Conservation (phyloP, 1,140 invertebrate genomes). For the Contarinia nasturtii region DNA sequence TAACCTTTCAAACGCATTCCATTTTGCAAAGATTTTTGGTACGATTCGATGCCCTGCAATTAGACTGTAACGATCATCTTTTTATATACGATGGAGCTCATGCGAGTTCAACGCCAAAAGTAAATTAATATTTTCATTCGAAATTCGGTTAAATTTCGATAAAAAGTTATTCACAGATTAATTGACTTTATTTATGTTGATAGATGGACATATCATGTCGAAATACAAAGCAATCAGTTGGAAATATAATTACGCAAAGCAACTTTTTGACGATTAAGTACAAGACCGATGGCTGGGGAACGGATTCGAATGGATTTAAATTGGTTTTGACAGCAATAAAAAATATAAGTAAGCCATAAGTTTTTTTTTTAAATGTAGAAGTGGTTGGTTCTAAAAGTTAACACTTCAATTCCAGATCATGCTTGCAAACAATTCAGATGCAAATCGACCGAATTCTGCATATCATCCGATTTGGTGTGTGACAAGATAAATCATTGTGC, state of each 20-base stretch:
- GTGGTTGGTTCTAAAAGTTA: background rate
- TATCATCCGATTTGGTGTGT: conserved; percentile 69
- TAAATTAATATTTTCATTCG: too few relatives aligned
- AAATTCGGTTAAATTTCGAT: too few relatives aligned
- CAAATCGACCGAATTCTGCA: conserved; percentile 69
- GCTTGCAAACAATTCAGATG: conserved; percentile 76
- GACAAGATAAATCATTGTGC: conserved; percentile 82
- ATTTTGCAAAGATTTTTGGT: conserved; percentile 84
- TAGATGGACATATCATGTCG: conserved; percentile 32
- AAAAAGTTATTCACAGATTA: too few relatives aligned
- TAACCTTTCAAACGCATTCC: conserved; percentile 84
- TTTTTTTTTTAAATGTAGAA: background rate
- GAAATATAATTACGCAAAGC: conserved; percentile 71
- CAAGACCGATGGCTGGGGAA: conserved; percentile 81
- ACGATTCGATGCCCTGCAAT: conserved; percentile 54
- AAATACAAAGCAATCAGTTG: conserved; percentile 69
- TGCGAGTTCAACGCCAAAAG: conserved; percentile 58
- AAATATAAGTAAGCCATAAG: conserved; percentile 60
- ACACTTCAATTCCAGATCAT: conserved; percentile 42
- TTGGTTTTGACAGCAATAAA: conserved; percentile 86
- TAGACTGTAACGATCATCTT: conserved; percentile 86
- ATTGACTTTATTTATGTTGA: background rate
- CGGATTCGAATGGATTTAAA: conserved; percentile 75
- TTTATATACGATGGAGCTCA: conserved; percentile 84
- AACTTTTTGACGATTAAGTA: conserved; percentile 88